Evolutionary conservation across 1,140 invertebrate species (phyloP).

Genomic region (Macrostomum lignano): DNA sequence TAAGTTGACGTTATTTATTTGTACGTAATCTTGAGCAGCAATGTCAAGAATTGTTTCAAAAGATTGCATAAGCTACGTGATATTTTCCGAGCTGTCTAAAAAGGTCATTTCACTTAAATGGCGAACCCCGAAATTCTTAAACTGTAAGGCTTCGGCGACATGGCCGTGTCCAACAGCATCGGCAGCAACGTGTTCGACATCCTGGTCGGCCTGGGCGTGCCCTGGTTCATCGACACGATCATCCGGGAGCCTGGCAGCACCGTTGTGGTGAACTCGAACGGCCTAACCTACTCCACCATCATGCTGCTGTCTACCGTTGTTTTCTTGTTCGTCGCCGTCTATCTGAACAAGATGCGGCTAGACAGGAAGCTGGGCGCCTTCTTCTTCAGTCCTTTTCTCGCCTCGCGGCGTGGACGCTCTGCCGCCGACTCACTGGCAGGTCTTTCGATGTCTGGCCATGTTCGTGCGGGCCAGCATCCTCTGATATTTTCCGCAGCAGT

Average conservation of each 20-base stretch:
- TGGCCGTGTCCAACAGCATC: slow-evolving; percentile 91
- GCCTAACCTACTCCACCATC: slow-evolving; percentile 15
- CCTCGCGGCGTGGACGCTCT: too few relatives aligned
- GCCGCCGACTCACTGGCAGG: too few relatives aligned
- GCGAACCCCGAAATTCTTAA: not conserved
- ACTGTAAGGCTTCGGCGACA: slow-evolving; percentile 41
- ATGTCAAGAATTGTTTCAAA: too few relatives aligned
- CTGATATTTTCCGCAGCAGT: too few relatives aligned
- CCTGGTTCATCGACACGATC: slow-evolving; percentile 42
- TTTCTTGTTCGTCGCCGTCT: slow-evolving; percentile 13
- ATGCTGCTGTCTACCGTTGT: slow-evolving; percentile 18
- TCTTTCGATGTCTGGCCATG: too few relatives aligned
- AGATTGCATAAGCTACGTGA: too few relatives aligned
- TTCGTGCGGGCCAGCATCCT: too few relatives aligned
- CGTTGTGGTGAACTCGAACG: slow-evolving; percentile 12
- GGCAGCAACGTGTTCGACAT: slow-evolving; percentile 98
- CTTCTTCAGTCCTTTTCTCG: too few relatives aligned
- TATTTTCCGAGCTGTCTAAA: too few relatives aligned
- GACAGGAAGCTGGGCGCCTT: slow-evolving; percentile 13
- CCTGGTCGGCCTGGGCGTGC: slow-evolving; percentile 70
- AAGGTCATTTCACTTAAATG: too few relatives aligned
- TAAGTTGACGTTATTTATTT: too few relatives aligned
- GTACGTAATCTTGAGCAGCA: too few relatives aligned
- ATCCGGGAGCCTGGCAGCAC: slow-evolving; percentile 9
- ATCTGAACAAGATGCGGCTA: slow-evolving; percentile 15